Conservation (phyloP, 2,797 vertebrate species). For the Tragelaphus eurycerus region DNA sequence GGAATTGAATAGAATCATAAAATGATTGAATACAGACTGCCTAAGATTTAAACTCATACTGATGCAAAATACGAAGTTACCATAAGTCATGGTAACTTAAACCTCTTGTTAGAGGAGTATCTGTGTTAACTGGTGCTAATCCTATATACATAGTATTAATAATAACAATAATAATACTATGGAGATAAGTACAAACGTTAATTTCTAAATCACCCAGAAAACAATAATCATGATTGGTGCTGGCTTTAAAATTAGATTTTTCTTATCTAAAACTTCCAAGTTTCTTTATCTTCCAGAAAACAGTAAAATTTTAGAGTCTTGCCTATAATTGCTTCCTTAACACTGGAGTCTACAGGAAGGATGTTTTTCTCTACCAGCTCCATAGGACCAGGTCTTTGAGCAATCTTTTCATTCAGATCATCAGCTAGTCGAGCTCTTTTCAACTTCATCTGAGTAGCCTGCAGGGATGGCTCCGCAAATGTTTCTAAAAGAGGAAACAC, state of each 20-base stretch:
- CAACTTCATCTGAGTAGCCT: conserved; percentile 97
- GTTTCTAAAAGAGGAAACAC: conserved; percentile 86
- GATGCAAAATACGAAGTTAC: not conserved
- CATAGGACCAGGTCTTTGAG: conserved; percentile 95
- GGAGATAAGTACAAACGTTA: not conserved
- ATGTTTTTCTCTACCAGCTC: conserved; percentile 98
- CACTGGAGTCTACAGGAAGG: conserved; percentile 90
- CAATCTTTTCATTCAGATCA: conserved; percentile 96
- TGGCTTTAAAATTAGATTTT: conserved; percentile 16
- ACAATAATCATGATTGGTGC: not conserved
- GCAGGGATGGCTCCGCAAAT: conserved; percentile 92
- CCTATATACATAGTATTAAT: not conserved
- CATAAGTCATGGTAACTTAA: not conserved
- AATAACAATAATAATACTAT: not conserved
- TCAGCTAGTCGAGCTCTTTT: conserved; percentile 95
- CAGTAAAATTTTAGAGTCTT: conserved; percentile 63
- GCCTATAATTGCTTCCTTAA: conserved; percentile 90
- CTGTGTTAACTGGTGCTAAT: not conserved
- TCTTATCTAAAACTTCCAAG: not conserved
- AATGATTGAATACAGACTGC: not conserved
- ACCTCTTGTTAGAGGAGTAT: not conserved
- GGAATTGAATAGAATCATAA: not conserved
- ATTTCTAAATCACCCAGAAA: conserved; percentile 5
- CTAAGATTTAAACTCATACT: not conserved
- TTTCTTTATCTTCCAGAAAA: not conserved